Evolutionary conservation across 2,113 vertebrate genomes (phyloP), one percentile per base, ranked within the genome.

Genomic region (Psilopsiagon aymara): DNA sequence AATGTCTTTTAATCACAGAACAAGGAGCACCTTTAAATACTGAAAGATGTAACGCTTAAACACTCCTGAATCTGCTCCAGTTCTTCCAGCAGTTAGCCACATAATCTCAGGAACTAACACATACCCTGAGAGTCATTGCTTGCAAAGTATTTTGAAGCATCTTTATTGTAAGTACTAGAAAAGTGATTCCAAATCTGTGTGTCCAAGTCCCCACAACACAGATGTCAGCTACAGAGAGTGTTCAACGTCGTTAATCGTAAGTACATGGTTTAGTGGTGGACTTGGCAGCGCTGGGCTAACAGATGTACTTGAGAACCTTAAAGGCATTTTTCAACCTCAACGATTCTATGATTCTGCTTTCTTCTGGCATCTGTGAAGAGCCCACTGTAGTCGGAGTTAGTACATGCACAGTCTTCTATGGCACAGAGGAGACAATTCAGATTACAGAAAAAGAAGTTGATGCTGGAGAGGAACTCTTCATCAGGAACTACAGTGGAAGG

Each of bases 1-100:
- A 92, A 89, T 73, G 19, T 60, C 76, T 84, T 77, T 86, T 86
- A 95, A 82, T 75, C 74, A 92, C 86, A 93, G 76, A 82, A 71
- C 27, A 88, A 73, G 64, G 7, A 75, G 37, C 17, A 51, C 35
- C 33, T 81, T 93, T 69, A 95, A 94, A 82, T 35, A 82, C 25
- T 57, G 31, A 24, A 81, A 49, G 60, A 64, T 2, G 0, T 10
- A 96, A 88, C 29, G 49, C 10, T 71, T 33, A 47, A 86, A 35
- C 27, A 35, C 18, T 82, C 66, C 44, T 74, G 82, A 10, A 60
- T 35, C 49, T 37, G 24, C 24, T 82, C 70, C 14, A 37, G 52
- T 78, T 79, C 71, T 68, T 64, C 60, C 35, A 82, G 60, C 52
- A 60, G 18, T 28, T 0, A 70, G 20, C 9, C 21, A 70, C 3